Evolutionary conservation across 2,888 invertebrate species (phyloP), one percentile per base, ranked within the genome.

Genomic region (Ochropleura leucogaster): DNA sequence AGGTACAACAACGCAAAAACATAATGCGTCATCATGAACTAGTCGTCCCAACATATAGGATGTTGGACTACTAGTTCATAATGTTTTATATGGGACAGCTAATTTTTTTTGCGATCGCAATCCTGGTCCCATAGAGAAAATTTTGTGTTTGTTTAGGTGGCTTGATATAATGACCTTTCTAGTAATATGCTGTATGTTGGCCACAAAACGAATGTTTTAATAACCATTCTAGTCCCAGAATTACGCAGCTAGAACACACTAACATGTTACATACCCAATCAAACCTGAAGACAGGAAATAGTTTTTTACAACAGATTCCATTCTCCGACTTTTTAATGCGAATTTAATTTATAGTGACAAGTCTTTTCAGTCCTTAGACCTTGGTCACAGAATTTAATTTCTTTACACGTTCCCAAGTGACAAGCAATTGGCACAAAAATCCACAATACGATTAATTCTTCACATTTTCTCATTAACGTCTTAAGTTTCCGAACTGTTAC

Each of bases 391-490:
- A 78, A 74, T 74, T 73, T 72, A 72, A 82, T 77, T 80, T 76
- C 63, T 72, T 72, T 64, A 10, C 72, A 72, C 77, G 80, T 77
- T 83, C 63, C 51, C 66, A 64, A 63, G 72, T 70, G 77, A 85
- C 72, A 53, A 71, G 68, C 79, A 76, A 74, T 88, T 88, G 87
- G 87, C 88, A 88, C 85, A 74, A 76, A 69, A 63, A 77, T 77
- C 76, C 69, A 79, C 82, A 78, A 71, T 78, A 68, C 72, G 76
- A 83, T 87, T 83, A 86, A 81, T 85, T 78, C 71, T 74, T 83
- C 67, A 70, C 77, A 77, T 83, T 85, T 77, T 87, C 83, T 85
- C 77, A 83, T 85, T 83, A 88, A 80, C 78, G 74, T 83, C 78
- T 83, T 74, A 67, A 71, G 76, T 85, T 87, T 83, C 82, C 72